Conservation (phyloP, 2,888 invertebrate species). For the Lycocerus yunnanus region DNA sequence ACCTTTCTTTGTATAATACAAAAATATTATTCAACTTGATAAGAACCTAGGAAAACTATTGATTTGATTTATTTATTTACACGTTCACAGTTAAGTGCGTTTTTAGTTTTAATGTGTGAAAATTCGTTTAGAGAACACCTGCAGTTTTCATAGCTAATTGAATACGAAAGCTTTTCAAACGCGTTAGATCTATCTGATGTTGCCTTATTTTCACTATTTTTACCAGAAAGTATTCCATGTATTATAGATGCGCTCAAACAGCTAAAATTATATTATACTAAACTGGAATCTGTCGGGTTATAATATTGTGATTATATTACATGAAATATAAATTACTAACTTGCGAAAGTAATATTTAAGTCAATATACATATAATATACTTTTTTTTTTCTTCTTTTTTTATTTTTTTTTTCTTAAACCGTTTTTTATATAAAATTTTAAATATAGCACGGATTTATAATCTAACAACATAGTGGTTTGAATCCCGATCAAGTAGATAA, state of each 20-base stretch:
- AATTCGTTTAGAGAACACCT: slow-evolving; percentile 7
- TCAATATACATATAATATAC: too few species aligned
- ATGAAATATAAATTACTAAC: too few species aligned
- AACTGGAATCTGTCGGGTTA: too few species aligned
- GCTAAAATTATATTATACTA: neutral
- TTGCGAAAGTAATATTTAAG: too few species aligned
- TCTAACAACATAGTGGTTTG: neutral
- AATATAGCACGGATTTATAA: neutral
- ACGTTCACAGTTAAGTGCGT: slow-evolving; percentile 2
- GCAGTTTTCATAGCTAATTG: slow-evolving; percentile 12
- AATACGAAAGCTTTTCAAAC: slow-evolving; percentile 8
- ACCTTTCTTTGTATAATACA: neutral
- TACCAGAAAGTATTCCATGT: neutral
- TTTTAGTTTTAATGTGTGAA: slow-evolving; percentile 13
- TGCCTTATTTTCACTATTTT: neutral
- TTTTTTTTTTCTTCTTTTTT: too few species aligned
- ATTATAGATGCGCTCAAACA: neutral
- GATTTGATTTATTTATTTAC: neutral
- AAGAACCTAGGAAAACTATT: neutral
- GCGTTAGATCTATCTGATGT: neutral
- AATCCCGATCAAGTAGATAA: too few species aligned
- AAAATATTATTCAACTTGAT: neutral
- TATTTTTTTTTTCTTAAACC: too few species aligned
- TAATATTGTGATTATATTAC: too few species aligned
- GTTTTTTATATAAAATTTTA: too few species aligned